These are phyloP conservation scores for Vanacampus margaritifer DNA, from an alignment of 2,113 vertebrate genomes.

Conservation along the genomic window DNA sequence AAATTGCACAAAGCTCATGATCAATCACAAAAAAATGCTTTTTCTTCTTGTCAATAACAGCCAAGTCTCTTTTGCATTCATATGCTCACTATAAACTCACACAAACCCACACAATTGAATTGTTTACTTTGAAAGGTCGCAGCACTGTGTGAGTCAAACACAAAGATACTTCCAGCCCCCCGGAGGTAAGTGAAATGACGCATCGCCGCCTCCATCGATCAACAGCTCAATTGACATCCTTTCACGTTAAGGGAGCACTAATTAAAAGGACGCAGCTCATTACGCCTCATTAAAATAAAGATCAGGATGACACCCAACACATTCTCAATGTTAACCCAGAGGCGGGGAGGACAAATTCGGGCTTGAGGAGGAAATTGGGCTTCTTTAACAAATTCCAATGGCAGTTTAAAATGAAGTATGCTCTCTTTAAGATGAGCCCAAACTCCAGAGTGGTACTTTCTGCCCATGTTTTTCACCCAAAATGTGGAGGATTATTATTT, in stretches of 20 bases:
- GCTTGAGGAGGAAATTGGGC: background rate
- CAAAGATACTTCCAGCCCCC: conserved; percentile 35
- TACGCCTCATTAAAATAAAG: conserved; percentile 65
- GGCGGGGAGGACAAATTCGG: conserved; percentile 1
- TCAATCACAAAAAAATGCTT: background rate
- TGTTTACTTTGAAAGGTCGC: background rate
- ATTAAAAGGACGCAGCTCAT: conserved; percentile 61
- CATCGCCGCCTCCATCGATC: conserved; percentile 61
- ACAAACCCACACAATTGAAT: background rate
- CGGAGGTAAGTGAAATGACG: conserved; percentile 55
- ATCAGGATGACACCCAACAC: conserved; percentile 41
- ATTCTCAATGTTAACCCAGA: conserved; percentile 14
- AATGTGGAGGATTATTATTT: conserved; percentile 8
- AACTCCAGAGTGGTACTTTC: conserved; percentile 10
- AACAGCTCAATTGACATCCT: conserved; percentile 57
- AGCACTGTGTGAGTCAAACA: background rate
- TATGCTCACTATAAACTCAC: background rate
- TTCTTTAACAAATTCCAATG: background rate
- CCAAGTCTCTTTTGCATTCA: background rate
- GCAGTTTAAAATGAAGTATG: conserved; percentile 17
- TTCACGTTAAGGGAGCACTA: conserved; percentile 61
- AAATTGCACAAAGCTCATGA: background rate
- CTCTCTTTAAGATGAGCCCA: conserved; percentile 16
- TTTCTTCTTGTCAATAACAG: background rate
- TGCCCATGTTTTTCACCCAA: conserved; percentile 6